Base-by-base conservation (phyloP, 2,888 invertebrate species). In the Archaeoteleia sp. region DNA sequence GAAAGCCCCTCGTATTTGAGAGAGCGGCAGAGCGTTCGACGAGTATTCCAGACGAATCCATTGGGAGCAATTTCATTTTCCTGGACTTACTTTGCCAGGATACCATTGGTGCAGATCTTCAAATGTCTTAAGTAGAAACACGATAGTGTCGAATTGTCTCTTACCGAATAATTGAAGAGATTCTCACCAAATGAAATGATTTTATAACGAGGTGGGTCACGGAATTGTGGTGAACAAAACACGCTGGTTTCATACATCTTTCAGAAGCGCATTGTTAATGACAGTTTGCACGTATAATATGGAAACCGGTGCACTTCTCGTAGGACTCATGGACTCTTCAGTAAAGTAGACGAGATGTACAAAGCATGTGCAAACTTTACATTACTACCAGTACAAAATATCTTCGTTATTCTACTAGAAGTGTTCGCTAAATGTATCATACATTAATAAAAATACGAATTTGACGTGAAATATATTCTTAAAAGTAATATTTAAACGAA, bases 141-240 rank as follows among this genome's bases (percentile, higher is more conserved):
- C 46, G 30, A 46, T 46, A 57, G 37, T 9, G 20, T n/a, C 45
- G 29, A 55, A 37, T 15, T 20, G 39, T 32, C 40, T 40, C 30
- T 40, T 25, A 14, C 30, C 7, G 42, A 53, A 42, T 53, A 53
- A 53, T 42, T 34, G 53, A 53, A 42, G 42, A 42, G 23, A 14
- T 14, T 12, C 8, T 12, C 25, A 13, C 12, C 34, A 14, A 34
- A 7, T 23, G 20, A 29, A 55, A 55, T 29, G 13, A 39, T 45
- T 37, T 9, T 15, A 17, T 39, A 55, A 45, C 39, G 45, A 39
- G 30, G 37, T 37, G 29, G 45, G 12, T 42, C 35, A 27, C 12
- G 12, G 15, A 15, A 54, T 20, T 45, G 17, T 14, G 12, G 14
- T 1, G 10, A 3, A 6, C 13, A 14, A 30, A 43, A 43, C 12